Evolutionary conservation across 2,888 invertebrate genomes (phyloP), one percentile per base, ranked within the genome.

Genomic region (Pegoplata infirma): DNA sequence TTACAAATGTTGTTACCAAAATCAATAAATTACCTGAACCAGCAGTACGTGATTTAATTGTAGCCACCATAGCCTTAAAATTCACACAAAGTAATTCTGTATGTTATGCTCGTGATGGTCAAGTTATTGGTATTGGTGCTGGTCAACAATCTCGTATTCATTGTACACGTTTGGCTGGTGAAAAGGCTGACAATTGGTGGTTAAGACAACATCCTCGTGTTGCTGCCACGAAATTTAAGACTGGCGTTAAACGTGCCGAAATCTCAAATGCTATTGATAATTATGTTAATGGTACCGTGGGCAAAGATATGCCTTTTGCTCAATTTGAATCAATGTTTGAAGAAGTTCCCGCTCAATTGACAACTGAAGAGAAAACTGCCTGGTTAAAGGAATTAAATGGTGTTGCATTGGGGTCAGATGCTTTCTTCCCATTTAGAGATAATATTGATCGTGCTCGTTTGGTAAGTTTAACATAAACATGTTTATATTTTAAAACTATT

Each of bases 31-130:
- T 98, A 16, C 92, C 97, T 0, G 92, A 94, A 16, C 91, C 90
- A 10, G 98, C 97, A 0, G 86, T 97, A 3, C 92, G 98, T 67
- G 99, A 99, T 89, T 91, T 99, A 21, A 95, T 97, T 51, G 97
- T 99, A 1, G 98, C 99, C 0, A 98, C 98, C 0, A 97, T 99
- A 76, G 96, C 98, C 0, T 91, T 99, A 17, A 99, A 99, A 88
- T 99, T 98, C 87, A 98, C 99, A 0, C 99, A 99, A 90, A 98
- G 98, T 84, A 99, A 99, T 90, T 98, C 98, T 0, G 99, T 99
- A 0, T 99, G 98, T 88, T 99, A 95, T 86, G 98, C 98, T 0
- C 94, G 94, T 84, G 95, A 98, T 89, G 88, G 88, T 0, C 90
- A 94, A 91, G 94, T 97, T 12, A 94, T 98, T 84, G 99, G 99